Evolutionary conservation across 2,888 invertebrate species (phyloP).

Genomic region (Agrilus cyanescens): DNA sequence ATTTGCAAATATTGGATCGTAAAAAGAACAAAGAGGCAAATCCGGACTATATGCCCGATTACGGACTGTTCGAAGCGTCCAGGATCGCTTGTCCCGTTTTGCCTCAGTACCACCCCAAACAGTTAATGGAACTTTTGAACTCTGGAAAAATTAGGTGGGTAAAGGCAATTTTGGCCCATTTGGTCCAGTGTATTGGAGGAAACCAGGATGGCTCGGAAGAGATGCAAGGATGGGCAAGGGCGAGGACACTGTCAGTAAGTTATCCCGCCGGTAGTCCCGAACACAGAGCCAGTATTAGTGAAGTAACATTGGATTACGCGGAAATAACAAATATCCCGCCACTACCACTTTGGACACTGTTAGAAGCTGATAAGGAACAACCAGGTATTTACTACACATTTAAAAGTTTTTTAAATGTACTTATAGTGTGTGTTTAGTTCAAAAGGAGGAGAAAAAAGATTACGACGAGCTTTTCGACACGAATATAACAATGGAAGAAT

Average conservation of each 20-base stretch:
- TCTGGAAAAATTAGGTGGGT: constrained; percentile 97
- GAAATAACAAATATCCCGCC: constrained; percentile 98
- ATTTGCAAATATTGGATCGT: constrained; percentile 64
- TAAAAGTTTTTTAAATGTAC: neutral
- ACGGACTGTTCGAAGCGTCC: constrained; percentile 93
- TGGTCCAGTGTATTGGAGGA: constrained; percentile 64
- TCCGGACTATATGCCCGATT: constrained; percentile 82
- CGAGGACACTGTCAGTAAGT: constrained; percentile 79
- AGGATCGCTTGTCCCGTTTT: constrained; percentile 93
- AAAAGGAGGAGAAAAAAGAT: constrained; percentile 45
- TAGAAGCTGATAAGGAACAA: constrained; percentile 89
- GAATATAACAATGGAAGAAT: constrained; percentile 63
- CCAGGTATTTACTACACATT: constrained; percentile 30
- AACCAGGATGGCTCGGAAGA: constrained; percentile 39
- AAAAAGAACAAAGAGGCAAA: constrained; percentile 42
- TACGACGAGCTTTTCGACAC: constrained; percentile 87
- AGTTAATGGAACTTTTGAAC: constrained; percentile 94
- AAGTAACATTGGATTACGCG: constrained; percentile 82
- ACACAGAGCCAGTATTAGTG: constrained; percentile 70
- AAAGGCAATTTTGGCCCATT: constrained; percentile 93
- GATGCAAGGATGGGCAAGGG: constrained; percentile 69
- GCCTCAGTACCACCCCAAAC: constrained; percentile 98
- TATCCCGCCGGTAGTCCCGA: constrained; percentile 76
- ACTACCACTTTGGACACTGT: constrained; percentile 87
- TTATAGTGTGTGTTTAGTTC: constrained; percentile 26